These are phyloP conservation scores for Macrobrachium nipponense DNA, from an alignment of 1,140 invertebrate species.

Conservation along the genomic window DNA sequence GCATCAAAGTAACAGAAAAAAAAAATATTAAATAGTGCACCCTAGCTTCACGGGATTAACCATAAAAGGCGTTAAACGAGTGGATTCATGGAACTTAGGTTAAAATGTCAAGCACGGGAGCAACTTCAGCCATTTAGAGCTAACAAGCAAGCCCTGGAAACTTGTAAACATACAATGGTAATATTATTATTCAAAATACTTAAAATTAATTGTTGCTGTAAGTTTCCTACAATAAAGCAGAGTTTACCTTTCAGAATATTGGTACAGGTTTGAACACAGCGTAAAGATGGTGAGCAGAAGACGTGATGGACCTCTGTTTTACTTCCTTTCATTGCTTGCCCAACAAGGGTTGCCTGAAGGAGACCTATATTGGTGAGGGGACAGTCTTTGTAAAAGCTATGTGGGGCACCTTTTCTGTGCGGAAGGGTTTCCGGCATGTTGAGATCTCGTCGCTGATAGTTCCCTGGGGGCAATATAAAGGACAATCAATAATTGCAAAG, in stretches of 20 bases:
- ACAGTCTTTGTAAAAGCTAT: constrained; percentile 83
- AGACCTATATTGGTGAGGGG: constrained; percentile 85
- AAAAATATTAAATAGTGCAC: too few relatives aligned
- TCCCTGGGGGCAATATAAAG: constrained; percentile 66
- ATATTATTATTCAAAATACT: too few relatives aligned
- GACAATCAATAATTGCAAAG: not conserved
- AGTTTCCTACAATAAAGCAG: too few relatives aligned
- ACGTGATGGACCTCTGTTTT: constrained; percentile 79
- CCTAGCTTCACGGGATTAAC: too few relatives aligned
- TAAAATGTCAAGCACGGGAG: too few relatives aligned
- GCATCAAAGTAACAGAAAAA: too few relatives aligned
- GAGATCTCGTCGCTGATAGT: constrained; percentile 84
- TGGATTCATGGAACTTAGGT: too few relatives aligned
- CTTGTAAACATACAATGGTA: too few relatives aligned
- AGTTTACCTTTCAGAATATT: constrained; percentile 75
- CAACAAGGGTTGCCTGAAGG: constrained; percentile 71
- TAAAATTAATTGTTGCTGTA: too few relatives aligned
- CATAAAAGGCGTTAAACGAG: too few relatives aligned
- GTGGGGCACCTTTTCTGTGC: constrained; percentile 70
- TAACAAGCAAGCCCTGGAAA: too few relatives aligned
- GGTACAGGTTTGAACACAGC: constrained; percentile 91
- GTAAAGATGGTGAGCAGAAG: constrained; percentile 86
- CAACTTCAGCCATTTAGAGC: too few relatives aligned
- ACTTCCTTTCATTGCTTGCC: constrained; percentile 80
- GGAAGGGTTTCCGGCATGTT: constrained; percentile 81